A percentile compares a stretch with the other conserved stretches of the same genome.
Conservation (phyloP, 2,113 vertebrate species). For the Vulpes lagopus region DNA sequence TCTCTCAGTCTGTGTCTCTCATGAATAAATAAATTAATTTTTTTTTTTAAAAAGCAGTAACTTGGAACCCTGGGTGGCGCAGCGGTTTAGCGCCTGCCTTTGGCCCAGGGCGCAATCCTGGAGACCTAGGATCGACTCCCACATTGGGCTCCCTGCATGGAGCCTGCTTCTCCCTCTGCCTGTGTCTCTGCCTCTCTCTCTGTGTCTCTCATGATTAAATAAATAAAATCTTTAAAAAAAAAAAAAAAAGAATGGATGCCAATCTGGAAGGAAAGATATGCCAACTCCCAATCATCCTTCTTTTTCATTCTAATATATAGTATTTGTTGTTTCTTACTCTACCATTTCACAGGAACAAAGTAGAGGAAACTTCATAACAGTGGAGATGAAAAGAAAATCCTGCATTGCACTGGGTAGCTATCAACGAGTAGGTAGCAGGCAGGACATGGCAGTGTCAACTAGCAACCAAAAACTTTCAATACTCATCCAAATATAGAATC, state of each 20-base stretch:
- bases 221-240: no score
- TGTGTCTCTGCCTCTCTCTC: no score
- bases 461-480: not conserved
- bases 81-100: no score
- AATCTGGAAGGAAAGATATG: constrained; percentile 77
- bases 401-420: not conserved
- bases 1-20: no score
- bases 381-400: constrained; percentile 42
- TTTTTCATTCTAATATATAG: constrained; percentile 34
- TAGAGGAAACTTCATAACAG: constrained; percentile 19
- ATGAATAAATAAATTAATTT: no score
- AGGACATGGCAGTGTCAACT: not conserved
- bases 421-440: not conserved
- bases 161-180: no score
- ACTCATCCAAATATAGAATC: constrained; percentile 23
- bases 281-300: constrained; percentile 71
- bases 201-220: no score
- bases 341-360: constrained; percentile 69
- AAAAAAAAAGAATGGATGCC: constrained; percentile 66
- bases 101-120: no score
- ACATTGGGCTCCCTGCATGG: no score
- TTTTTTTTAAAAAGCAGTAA: no score
- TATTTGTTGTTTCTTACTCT: constrained; percentile 33
- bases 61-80: no score
- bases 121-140: no score